Percentiles rank a stretch among this genome's conserved stretches.
Conservation (phyloP, 2,888 invertebrate genomes). For the Prosapia bicincta region DNA sequence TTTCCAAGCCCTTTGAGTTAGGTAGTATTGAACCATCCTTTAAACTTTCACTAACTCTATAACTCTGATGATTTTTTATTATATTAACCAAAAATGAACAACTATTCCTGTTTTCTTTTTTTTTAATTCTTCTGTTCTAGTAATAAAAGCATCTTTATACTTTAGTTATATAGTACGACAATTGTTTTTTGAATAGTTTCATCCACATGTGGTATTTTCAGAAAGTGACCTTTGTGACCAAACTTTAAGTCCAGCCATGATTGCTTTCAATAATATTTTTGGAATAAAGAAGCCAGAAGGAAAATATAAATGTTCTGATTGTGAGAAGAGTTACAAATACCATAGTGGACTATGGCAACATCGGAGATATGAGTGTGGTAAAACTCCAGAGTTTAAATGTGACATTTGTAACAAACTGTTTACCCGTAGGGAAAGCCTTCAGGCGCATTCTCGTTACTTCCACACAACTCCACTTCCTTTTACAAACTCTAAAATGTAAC, state of each 20-base stretch:
- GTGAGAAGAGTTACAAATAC: constrained; percentile 53
- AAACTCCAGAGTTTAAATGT: constrained; percentile 58
- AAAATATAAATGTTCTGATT: constrained; percentile 20
- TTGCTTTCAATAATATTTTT: not conserved
- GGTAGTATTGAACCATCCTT: too few relatives aligned
- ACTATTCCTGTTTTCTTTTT: too few relatives aligned
- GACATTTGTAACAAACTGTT: constrained; percentile 57
- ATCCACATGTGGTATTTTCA: not conserved
- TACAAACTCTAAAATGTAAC: not conserved
- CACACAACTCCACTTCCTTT: not conserved
- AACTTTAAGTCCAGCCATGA: not conserved
- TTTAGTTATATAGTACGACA: too few relatives aligned
- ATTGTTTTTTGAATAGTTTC: too few relatives aligned
- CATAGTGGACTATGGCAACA: constrained; percentile 55
- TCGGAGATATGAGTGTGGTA: constrained; percentile 56
- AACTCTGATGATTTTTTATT: too few relatives aligned
- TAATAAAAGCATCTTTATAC: too few relatives aligned
- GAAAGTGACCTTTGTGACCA: not conserved
- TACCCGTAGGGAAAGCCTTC: constrained; percentile 33
- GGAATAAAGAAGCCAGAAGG: constrained; percentile 36
- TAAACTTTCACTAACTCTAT: too few relatives aligned
- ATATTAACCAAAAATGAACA: too few relatives aligned
- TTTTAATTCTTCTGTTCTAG: too few relatives aligned
- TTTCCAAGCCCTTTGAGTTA: too few relatives aligned
- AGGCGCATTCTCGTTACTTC: not conserved